Evolutionary conservation across 1,140 invertebrate species (phyloP).

Genomic region (Chelonus insularis): DNA sequence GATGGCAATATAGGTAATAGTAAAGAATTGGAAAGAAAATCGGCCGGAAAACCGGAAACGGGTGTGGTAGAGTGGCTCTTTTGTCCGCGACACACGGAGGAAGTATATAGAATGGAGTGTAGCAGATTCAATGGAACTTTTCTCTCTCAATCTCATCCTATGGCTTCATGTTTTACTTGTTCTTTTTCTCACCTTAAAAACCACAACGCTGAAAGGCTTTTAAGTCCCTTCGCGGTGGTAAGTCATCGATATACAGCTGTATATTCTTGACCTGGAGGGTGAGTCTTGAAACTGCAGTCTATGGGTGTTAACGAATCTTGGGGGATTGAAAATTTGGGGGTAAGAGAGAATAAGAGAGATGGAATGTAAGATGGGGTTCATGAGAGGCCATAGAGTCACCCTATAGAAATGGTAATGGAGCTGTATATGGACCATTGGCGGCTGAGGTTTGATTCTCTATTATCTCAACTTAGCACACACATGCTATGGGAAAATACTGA

Average conservation of each 20-base stretch:
- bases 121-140: slow-evolving; percentile 11
- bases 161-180: background rate
- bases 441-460: slow-evolving; percentile 41
- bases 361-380: slow-evolving; percentile 4
- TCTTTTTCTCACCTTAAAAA: slow-evolving; percentile 42
- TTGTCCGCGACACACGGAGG: slow-evolving; percentile 6
- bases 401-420: slow-evolving; percentile 49
- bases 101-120: slow-evolving; percentile 3
- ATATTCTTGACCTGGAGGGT: slow-evolving; percentile 16
- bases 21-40: slow-evolving; percentile 27
- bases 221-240: slow-evolving; percentile 37
- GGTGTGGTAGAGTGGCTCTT: slow-evolving; percentile 26
- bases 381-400: slow-evolving; percentile 19
- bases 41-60: slow-evolving; percentile 33
- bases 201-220: slow-evolving; percentile 55
- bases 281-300: slow-evolving; percentile 28
- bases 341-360: slow-evolving; percentile 10
- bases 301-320: slow-evolving; percentile 51
- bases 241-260: slow-evolving; percentile 52
- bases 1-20: slow-evolving; percentile 14
- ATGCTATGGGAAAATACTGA: slow-evolving; percentile 27
- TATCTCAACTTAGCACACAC: slow-evolving; percentile 30
- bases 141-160: slow-evolving; percentile 6
- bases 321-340: slow-evolving; percentile 32
- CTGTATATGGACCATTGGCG: slow-evolving; percentile 39